These are phyloP conservation scores for Bathynomus jamesi DNA, from an alignment of 1,140 invertebrate species.

Conservation along the genomic window DNA sequence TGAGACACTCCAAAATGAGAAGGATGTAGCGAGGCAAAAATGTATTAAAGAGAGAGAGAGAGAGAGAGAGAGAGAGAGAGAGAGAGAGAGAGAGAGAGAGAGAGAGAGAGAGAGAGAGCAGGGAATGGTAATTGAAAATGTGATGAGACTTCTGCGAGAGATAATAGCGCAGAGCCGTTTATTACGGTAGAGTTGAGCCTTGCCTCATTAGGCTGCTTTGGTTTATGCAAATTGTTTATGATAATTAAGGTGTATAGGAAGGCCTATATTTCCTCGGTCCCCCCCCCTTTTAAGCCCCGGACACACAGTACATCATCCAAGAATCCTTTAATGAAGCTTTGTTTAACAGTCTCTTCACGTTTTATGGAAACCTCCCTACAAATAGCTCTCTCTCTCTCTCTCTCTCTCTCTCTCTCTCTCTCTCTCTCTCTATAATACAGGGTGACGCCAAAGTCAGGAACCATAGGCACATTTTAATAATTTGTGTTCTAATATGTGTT, in stretches of 20 bases:
- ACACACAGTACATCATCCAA: too few species aligned
- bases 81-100: neutral
- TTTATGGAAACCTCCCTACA: too few species aligned
- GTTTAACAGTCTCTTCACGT: too few species aligned
- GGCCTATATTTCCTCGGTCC: too few species aligned
- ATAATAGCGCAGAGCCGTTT: neutral
- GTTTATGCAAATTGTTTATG: neutral
- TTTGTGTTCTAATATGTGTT: too few species aligned
- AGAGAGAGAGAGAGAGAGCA: neutral
- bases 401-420: too few species aligned
- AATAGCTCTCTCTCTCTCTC: too few species aligned
- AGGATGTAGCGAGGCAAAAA: neutral
- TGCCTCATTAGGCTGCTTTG: neutral
- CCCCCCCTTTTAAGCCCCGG: too few species aligned
- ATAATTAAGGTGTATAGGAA: neutral
- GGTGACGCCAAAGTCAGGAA: too few species aligned
- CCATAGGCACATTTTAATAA: too few species aligned
- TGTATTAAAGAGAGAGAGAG: neutral
- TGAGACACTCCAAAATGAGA: neutral
- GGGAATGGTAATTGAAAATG: neutral
- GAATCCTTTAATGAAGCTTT: too few species aligned
- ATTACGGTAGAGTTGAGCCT: neutral
- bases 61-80: neutral
- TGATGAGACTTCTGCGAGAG: neutral
- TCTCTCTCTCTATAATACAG: too few species aligned